Evolutionary conservation across 2,888 invertebrate species (phyloP), one percentile per base, ranked within the genome.

Genomic region (Crocallis elinguaria): DNA sequence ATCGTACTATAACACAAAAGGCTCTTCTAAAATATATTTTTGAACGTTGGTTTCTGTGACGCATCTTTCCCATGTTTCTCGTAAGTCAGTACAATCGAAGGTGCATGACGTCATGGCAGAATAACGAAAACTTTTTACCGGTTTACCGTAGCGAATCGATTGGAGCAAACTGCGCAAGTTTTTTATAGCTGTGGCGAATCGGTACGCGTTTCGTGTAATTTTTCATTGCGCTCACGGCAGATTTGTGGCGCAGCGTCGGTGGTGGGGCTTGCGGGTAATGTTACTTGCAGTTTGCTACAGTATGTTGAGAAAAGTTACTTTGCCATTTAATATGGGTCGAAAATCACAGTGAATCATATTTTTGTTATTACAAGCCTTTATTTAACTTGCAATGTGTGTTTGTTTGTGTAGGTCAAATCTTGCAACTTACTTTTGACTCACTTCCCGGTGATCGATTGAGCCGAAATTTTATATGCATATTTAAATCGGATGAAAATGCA

Each of bases 121-220:
- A 69, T 70, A 67, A 67, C 64, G 61, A 57, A 66, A 66, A 50
- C 53, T 61, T 60, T 69, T 57, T 64, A 67, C 66, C 58, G 66
- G 57, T 65, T 62, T 64, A 66, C 49, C 64, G 73, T 64, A 71
- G 71, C 64, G 68, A 84, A 84, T 85, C 77, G 77, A 78, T 81
- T 77, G 73, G 69, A 62, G 67, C 54, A 75, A 80, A 80, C 78
- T 77, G 76, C 67, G 68, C 70, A 68, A 61, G 67, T 72, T 73
- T 79, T n/a, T 75, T 77, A 81, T 77, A 64, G 62, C 73, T 72
- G 71, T 71, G 67, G 54, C 82, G 60, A 80, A 84, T 82, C 64
- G 60, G 57, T 57, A 53, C 61, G 61, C 65, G 65, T 60, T 68
- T 62, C 64, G 62, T 66, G 48, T 58, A 54, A 57, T 64, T 60